These are phyloP conservation scores for Tragelaphus oryx DNA, from an alignment of 2,797 vertebrate species.

Conservation along the genomic window DNA sequence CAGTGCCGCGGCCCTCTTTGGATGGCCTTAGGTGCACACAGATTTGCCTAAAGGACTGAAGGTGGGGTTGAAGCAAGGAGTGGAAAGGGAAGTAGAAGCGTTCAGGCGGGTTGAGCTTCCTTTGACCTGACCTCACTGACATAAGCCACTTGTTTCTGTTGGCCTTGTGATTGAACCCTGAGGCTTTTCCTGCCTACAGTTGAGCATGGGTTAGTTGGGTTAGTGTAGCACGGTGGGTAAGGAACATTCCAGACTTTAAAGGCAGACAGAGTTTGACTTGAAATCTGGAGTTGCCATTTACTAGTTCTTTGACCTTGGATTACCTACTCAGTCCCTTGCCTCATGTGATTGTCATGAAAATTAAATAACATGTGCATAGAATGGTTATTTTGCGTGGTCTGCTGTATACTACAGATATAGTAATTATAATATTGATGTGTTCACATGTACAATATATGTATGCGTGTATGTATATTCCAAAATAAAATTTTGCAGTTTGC, in stretches of 20 bases:
- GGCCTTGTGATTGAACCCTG: neutral
- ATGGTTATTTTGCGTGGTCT: neutral
- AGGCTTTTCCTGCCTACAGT: neutral
- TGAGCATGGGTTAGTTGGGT: neutral
- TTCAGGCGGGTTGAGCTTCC: neutral
- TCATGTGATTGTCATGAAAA: neutral
- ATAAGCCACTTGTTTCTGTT: neutral
- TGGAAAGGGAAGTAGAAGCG: neutral
- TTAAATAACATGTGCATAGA: neutral
- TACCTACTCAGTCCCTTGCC: neutral
- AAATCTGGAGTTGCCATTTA: neutral
- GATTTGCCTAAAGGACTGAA: neutral
- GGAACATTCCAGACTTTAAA: neutral
- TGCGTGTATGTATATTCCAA: neutral
- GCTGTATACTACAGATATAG: neutral
- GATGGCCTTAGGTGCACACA: neutral
- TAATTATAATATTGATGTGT: neutral
- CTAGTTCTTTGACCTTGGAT: neutral
- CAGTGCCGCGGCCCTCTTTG: rapidly evolving
- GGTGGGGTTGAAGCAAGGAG: neutral
- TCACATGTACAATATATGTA: neutral
- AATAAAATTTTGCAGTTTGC: neutral
- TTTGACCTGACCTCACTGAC: neutral
- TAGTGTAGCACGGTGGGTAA: neutral
- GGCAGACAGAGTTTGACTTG: neutral